Evolutionary conservation across 2,113 vertebrate genomes (phyloP).

Genomic region (Pica pica): DNA sequence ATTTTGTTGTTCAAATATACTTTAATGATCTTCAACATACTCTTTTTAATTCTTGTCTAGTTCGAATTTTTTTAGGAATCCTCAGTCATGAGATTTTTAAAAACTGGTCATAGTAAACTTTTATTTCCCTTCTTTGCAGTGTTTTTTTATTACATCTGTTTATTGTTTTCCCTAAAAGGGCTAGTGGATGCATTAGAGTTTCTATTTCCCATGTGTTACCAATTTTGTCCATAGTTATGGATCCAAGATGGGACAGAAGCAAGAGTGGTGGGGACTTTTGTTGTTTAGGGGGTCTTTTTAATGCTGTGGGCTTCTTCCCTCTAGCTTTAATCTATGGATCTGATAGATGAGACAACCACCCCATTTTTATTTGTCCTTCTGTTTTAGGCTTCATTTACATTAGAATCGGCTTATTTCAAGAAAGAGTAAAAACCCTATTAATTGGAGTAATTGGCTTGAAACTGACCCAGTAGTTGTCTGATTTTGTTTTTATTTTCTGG

Average conservation of each 20-base stretch:
- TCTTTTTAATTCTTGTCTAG: not conserved
- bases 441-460: not conserved
- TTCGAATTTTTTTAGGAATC: not conserved
- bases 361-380: not conserved
- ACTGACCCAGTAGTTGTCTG: not conserved
- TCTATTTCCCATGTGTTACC: not conserved
- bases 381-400: not conserved
- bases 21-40: not conserved
- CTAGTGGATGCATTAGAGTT: not conserved
- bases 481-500: not conserved
- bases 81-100: not conserved
- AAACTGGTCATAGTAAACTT: not conserved
- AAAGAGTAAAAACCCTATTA: not conserved
- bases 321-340: not conserved
- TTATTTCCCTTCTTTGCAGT: not conserved
- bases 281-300: not conserved
- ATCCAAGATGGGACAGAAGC: not conserved
- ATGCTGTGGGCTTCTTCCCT: fast-evolving
- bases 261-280: not conserved
- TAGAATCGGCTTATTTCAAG: not conserved
- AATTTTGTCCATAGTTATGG: not conserved
- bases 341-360: not conserved
- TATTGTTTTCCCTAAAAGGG: not conserved
- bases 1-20: not conserved
- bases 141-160: not conserved